Conservation (phyloP, 2,113 vertebrate genomes). For the Nibea albiflora region DNA sequence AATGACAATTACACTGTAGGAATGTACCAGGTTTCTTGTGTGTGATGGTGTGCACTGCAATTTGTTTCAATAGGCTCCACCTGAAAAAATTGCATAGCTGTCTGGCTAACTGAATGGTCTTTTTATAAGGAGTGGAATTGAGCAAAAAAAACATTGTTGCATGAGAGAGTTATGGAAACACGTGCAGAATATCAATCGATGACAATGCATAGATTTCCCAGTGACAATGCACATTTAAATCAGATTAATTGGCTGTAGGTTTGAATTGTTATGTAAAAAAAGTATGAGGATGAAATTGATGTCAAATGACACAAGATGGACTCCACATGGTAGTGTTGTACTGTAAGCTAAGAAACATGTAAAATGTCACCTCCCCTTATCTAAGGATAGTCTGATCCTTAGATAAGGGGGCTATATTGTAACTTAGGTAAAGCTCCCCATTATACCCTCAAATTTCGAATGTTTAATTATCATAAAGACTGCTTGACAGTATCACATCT, state of each 20-base stretch:
- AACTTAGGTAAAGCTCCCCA: no score
- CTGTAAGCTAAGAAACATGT: background rate
- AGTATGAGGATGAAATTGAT: background rate
- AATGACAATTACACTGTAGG: conserved; percentile 22
- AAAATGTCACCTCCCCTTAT: no score
- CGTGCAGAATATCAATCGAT: background rate
- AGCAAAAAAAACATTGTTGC: background rate
- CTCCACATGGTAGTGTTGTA: background rate
- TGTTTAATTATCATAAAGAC: no score
- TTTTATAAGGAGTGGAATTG: background rate
- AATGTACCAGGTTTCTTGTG: background rate
- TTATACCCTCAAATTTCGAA: no score
- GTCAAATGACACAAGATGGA: background rate
- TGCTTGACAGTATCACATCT: no score
- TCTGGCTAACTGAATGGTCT: background rate
- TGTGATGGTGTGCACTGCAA: background rate
- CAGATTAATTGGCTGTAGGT: background rate
- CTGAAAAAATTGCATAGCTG: background rate
- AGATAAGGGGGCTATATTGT: no score
- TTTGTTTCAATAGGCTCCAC: background rate
- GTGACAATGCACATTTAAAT: background rate
- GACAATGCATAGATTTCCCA: background rate
- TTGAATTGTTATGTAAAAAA: background rate
- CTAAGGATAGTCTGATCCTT: no score
- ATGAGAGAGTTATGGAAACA: background rate